These are phyloP conservation scores for Tineola bisselliella DNA, from an alignment of 2,888 invertebrate genomes.

Conservation along the genomic window DNA sequence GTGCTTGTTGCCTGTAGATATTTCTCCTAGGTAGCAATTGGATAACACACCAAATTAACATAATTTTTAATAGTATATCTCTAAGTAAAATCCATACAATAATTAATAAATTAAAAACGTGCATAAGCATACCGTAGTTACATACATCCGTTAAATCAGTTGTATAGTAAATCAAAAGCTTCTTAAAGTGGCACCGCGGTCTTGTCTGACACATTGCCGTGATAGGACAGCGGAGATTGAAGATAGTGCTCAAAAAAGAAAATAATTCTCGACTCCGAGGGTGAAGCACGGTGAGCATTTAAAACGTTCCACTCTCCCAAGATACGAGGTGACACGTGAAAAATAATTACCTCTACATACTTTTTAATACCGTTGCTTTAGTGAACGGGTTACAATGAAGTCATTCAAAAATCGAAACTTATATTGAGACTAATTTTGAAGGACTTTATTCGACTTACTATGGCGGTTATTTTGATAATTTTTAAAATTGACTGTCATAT, in stretches of 20 bases:
- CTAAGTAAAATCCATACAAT: no score
- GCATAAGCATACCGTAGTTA: background rate
- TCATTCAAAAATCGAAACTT: background rate
- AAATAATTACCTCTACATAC: constrained; percentile 30
- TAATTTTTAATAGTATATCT: no score
- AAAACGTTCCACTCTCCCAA: constrained; percentile 28
- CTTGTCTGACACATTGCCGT: constrained; percentile 35
- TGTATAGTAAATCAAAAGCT: constrained; percentile 36
- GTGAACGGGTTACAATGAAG: background rate
- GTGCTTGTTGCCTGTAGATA: background rate
- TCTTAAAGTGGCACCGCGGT: constrained; percentile 33
- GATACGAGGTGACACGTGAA: constrained; percentile 39
- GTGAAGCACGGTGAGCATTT: constrained; percentile 33
- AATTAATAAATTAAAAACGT: background rate
- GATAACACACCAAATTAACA: no score
- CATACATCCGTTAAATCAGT: background rate
- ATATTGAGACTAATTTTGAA: no score
- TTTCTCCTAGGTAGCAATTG: no score
- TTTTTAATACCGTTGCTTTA: constrained; percentile 3
- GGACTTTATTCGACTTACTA: no score
- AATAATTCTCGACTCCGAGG: constrained; percentile 24
- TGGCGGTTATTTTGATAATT: no score
- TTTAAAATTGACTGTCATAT: no score
- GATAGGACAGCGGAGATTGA: constrained; percentile 34
- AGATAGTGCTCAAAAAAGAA: constrained; percentile 20